Evolutionary conservation across 2,888 invertebrate species (phyloP), one percentile per base, ranked within the genome.

Genomic region (Melieria omissa): DNA sequence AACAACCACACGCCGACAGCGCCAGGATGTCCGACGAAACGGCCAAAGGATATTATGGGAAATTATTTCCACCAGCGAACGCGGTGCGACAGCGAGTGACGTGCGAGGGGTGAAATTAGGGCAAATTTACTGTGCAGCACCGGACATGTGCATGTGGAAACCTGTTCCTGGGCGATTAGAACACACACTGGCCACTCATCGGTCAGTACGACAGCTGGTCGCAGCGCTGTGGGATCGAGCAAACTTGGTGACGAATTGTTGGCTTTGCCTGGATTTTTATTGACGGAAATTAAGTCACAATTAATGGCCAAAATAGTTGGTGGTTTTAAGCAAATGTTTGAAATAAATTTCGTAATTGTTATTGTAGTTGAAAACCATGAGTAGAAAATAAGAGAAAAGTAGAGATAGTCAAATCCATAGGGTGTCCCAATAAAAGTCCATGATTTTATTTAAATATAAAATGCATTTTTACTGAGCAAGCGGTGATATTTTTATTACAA

Each of bases 11-110:
- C 12, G 10, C 49, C 49, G 9, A 10, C 49, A 49, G 49, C 10
- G 49, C 12, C 14, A 29, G 45, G n/a, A 16, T 44, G 52, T 7
- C 47, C 16, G 10, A 10, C 29, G 14, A 47, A 46, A 67, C 60
- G 60, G 60, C 60, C 45, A 66, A 54, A 55, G 66, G 61, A 67
- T 44, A 60, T 61, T 67, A 60, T 67, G 67, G 67, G 67, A 67
- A 67, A 67, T 67, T 67, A 67, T 67, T 67, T 67, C 61, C 60
- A 60, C 49, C 49, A 60, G 47, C 60, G 60, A 60, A 44, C 12
- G 0, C 52, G 10, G 7, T 42, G 16, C 14, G 44, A 9, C 42
- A 44, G 55, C 8, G 44, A 58, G 61, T 60, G 67, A 60, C 49
- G 49, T 67, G 67, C 4, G 47, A 12, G 41, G 14, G 14, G 16